phyloP scores from a whole-genome alignment of 2,113 vertebrate species.

The Lanius collurio region DNA sequence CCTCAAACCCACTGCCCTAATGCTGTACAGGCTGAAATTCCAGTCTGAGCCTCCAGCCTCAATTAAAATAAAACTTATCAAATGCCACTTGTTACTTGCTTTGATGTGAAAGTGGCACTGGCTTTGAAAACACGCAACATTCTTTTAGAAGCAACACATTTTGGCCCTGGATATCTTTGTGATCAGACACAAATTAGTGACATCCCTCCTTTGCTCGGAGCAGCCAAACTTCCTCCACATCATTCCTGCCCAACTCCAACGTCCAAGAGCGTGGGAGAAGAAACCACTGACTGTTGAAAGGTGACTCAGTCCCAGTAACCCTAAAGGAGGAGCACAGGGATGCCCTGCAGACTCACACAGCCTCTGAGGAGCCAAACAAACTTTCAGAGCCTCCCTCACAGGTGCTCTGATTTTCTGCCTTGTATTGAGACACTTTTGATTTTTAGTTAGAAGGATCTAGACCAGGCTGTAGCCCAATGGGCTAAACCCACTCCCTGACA shows the following conservation, averaged over 20 bases:
- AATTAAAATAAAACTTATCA: not conserved
- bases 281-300: rapidly evolving
- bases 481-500: not conserved
- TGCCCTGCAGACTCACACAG: not conserved
- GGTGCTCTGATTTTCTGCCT: not conserved
- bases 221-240: not conserved
- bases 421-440: not conserved
- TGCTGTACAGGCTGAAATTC: not conserved
- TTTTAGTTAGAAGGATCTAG: not conserved
- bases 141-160: not conserved
- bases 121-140: not conserved
- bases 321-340: not conserved
- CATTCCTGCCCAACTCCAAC: not conserved
- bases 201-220: not conserved
- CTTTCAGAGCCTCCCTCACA: rapidly evolving
- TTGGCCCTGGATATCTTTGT: not conserved
- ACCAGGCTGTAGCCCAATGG: not conserved
- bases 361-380: not conserved
- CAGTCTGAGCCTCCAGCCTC: not conserved
- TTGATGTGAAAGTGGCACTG: not conserved
- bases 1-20: not conserved
- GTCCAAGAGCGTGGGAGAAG: rapidly evolving
- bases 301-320: not conserved
- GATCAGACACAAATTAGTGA: not conserved
- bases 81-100: not conserved